A percentile compares a stretch with the other conserved stretches of the same genome.
Evolutionary conservation across 2,888 invertebrate genomes (phyloP).

Genomic region (Diarsia mendica): DNA sequence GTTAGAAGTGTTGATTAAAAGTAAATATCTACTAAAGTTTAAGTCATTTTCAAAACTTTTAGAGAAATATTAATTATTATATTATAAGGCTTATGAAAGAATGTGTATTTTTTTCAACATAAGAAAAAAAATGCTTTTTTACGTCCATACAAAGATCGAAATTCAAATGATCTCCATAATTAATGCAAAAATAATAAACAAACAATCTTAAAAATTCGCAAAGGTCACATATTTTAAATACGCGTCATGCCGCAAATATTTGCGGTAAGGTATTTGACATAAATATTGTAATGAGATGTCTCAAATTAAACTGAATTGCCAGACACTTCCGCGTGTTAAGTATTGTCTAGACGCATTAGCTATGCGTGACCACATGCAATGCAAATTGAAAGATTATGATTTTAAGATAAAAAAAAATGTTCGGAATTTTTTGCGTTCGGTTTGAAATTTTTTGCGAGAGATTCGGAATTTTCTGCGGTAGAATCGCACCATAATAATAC

Average conservation of each 20-base stretch:
- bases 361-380: conserved; percentile 27
- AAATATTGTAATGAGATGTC: conserved; percentile 49
- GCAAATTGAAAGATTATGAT: conserved; percentile 15
- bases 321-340: conserved; percentile 55
- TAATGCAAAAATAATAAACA: conserved; percentile 47
- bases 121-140: neutral
- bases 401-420: neutral
- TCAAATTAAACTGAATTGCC: conserved; percentile 38
- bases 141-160: neutral
- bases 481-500: too few species aligned
- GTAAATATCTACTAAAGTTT: neutral
- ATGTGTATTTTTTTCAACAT: too few species aligned
- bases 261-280: conserved; percentile 44
- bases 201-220: conserved; percentile 36
- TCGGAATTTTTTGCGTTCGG: too few species aligned
- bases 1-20: neutral
- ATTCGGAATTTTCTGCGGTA: neutral
- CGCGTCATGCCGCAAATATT: conserved; percentile 36
- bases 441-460: neutral
- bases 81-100: too few species aligned
- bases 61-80: neutral
- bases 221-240: conserved; percentile 56
- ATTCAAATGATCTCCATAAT: conserved; percentile 38
- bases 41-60: neutral
- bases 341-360: conserved; percentile 26